Percentiles rank a stretch among this genome's conserved stretches.
Conservation (phyloP, 2,797 vertebrate species). For the Eulemur rubriventer region DNA sequence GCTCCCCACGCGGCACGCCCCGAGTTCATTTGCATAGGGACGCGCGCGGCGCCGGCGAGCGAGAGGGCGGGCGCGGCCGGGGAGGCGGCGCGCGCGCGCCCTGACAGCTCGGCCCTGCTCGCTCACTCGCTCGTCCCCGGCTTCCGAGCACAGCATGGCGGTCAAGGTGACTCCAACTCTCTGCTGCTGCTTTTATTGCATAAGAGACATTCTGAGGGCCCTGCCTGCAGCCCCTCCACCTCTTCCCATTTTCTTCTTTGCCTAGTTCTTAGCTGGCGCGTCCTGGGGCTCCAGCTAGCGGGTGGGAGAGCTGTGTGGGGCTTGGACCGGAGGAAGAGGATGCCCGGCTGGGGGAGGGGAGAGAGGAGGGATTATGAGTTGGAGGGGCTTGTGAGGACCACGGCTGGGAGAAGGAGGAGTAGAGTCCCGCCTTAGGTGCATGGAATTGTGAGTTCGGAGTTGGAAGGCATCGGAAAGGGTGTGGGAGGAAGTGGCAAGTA, state of each 20-base stretch:
- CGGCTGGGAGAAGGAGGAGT: background rate
- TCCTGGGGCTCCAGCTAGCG: slow-evolving; percentile 44
- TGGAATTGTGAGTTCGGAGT: slow-evolving; percentile 24
- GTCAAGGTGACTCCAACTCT: slow-evolving; percentile 97
- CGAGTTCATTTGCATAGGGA: slow-evolving; percentile 64
- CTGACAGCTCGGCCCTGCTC: slow-evolving; percentile 78
- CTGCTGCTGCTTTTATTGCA: slow-evolving; percentile 74
- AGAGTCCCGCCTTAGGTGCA: background rate
- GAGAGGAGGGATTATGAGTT: slow-evolving; percentile 41
- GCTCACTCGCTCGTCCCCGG: slow-evolving; percentile 76
- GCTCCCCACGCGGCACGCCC: background rate
- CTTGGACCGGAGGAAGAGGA: slow-evolving; percentile 62
- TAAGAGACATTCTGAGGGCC: slow-evolving; percentile 59
- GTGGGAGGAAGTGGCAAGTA: slow-evolving; percentile 55
- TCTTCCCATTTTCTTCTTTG: slow-evolving; percentile 43
- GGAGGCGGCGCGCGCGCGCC: slow-evolving; percentile 80
- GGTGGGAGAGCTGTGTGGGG: slow-evolving; percentile 47
- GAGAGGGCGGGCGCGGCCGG: slow-evolving; percentile 63
- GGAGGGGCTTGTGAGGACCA: slow-evolving; percentile 35
- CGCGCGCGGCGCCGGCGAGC: background rate
- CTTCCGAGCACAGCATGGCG: slow-evolving; percentile 93
- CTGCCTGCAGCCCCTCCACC: background rate
- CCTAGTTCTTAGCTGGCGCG: slow-evolving; percentile 42
- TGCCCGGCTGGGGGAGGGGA: slow-evolving; percentile 73
- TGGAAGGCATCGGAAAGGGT: slow-evolving; percentile 34